Percentiles rank a stretch among this genome's conserved stretches.
These are phyloP conservation scores for Callosobruchus maculatus DNA, from an alignment of 2,888 invertebrate species.

Conservation along the genomic window DNA sequence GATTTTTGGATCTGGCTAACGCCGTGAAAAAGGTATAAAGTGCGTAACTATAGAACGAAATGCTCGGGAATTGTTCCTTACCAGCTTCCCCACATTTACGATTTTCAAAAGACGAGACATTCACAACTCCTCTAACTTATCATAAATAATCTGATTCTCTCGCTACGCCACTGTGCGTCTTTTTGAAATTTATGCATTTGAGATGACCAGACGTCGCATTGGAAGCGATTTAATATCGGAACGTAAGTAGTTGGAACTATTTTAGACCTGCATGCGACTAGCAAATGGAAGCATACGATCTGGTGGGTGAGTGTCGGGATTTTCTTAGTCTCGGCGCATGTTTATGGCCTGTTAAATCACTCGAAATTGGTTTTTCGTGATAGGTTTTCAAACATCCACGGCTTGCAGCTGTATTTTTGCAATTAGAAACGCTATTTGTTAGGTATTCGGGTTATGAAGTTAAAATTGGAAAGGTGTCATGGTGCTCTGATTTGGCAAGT, in stretches of 20 bases:
- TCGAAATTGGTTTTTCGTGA: background rate
- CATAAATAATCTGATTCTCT: too few relatives aligned
- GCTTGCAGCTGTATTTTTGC: background rate
- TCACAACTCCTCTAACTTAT: too few relatives aligned
- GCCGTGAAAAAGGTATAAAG: too few relatives aligned
- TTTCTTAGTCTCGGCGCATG: background rate
- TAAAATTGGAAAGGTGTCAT: background rate
- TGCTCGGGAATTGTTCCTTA: too few relatives aligned
- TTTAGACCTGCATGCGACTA: background rate
- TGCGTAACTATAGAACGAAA: too few relatives aligned
- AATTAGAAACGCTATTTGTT: background rate
- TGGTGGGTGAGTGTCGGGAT: background rate
- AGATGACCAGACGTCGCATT: background rate
- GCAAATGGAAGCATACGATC: background rate
- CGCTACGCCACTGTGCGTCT: background rate
- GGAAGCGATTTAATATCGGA: background rate
- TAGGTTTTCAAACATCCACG: background rate
- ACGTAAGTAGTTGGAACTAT: background rate
- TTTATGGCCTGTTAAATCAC: background rate
- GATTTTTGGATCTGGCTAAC: too few relatives aligned
- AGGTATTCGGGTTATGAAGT: background rate
- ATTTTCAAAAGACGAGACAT: too few relatives aligned
- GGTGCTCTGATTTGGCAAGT: too few relatives aligned
- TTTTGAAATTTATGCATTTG: background rate
- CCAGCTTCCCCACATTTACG: too few relatives aligned